Percentiles rank a stretch among this genome's conserved stretches.
phyloP scores from a whole-genome alignment of 1,140 invertebrate genomes.

The Melanaphis sacchari region DNA sequence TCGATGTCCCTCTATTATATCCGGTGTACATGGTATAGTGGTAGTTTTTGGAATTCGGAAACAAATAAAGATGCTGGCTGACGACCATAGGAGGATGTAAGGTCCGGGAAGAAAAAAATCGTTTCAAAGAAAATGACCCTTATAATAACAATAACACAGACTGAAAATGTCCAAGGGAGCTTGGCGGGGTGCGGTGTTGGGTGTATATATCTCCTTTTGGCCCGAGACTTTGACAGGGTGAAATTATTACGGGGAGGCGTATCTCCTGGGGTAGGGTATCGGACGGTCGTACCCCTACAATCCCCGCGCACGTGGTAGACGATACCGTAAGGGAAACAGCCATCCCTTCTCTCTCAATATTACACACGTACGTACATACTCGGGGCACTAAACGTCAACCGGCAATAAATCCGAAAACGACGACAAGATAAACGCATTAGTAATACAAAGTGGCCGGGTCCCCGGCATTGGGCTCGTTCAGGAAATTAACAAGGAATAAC shows the following conservation, averaged over 20 bases:
- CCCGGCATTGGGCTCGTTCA: background rate
- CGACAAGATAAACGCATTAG: conserved; percentile 58
- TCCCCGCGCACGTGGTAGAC: background rate
- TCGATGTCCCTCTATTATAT: background rate
- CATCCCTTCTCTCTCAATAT: background rate
- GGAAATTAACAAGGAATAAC: conserved; percentile 54
- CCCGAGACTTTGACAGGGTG: conserved; percentile 45
- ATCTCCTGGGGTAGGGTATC: conserved; percentile 46
- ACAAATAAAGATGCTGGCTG: conserved; percentile 4
- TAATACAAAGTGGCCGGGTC: conserved; percentile 52
- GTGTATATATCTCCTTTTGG: conserved; percentile 8
- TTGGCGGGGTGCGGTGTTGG: background rate
- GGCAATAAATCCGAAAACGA: conserved; percentile 56
- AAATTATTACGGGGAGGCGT: conserved; percentile 54
- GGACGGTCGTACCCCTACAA: background rate
- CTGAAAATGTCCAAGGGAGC: conserved; percentile 46
- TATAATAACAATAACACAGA: conserved; percentile 54
- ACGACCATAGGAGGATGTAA: too few species aligned
- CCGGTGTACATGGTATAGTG: background rate
- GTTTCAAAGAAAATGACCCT: conserved; percentile 54
- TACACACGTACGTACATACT: background rate
- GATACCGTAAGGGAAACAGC: background rate
- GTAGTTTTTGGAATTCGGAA: conserved; percentile 25
- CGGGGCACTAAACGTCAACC: conserved; percentile 42
- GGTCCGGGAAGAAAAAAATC: background rate